Conservation (phyloP, 2,797 vertebrate genomes). For the Mormyrus proboscirostris region DNA sequence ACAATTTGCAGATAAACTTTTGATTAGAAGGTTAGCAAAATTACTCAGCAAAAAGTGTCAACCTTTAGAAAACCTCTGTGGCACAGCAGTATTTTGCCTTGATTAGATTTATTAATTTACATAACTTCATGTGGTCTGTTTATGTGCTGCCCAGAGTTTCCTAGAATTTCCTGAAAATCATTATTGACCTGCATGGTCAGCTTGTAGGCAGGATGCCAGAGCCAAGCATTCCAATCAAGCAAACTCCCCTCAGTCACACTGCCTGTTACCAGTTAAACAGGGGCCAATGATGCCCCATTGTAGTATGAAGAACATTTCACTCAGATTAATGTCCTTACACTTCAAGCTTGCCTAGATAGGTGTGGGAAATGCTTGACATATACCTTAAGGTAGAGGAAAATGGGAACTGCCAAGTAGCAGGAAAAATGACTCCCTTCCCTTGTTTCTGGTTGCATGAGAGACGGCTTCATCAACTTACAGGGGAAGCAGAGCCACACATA, state of each 20-base stretch:
- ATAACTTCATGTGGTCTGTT: neutral
- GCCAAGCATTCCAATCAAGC: neutral
- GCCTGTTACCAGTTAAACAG: constrained; percentile 8
- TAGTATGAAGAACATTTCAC: neutral
- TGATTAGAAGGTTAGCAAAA: neutral
- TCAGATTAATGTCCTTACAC: constrained; percentile 11
- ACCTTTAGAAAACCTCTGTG: neutral
- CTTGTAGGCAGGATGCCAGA: neutral
- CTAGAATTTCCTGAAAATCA: neutral
- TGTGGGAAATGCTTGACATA: constrained; percentile 5
- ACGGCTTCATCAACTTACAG: neutral
- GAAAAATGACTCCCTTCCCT: constrained; percentile 7
- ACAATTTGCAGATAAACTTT: neutral
- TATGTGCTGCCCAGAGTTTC: neutral
- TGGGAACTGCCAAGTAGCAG: constrained; percentile 10
- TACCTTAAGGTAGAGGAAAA: constrained; percentile 13
- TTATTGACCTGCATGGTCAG: neutral
- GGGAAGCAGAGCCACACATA: neutral
- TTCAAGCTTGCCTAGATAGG: neutral
- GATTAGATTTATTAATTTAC: constrained; percentile 11
- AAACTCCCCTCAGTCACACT: neutral
- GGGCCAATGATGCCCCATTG: neutral
- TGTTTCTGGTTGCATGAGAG: neutral
- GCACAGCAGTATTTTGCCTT: neutral
- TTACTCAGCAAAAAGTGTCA: neutral